Base-by-base conservation (phyloP, 2,113 vertebrate species). In the Ictidomys tridecemlineatus region DNA sequence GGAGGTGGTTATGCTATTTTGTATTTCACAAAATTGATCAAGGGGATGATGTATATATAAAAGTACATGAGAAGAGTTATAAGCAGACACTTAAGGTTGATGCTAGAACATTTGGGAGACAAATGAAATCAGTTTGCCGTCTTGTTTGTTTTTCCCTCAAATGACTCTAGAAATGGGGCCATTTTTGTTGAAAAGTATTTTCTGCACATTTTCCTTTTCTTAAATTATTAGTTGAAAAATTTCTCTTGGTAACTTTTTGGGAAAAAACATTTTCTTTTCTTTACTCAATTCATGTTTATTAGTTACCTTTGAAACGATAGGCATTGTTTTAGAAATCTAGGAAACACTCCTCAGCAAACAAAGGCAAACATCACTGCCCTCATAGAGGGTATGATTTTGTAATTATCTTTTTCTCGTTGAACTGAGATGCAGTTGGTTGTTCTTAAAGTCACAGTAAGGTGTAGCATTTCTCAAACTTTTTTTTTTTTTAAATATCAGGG, bases 101-200 rank as follows among this genome's bases (percentile, higher is more conserved):
- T 51, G 42, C 42, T 26, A 22, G 45, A n/a, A 56, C 20, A 16
- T 39, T 1, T 30, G 67, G 26, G 37, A 45, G 42, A 37, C 6
- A 37, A 11, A 1, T 2, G 28, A 51, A 8, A 6, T 37, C 7
- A 1, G 9, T 2, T 42, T 28, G 18, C 4, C 37, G 13, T 34
- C 53, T 24, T 4, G 37, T 42, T 76, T 86, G 56, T 26, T 91
- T 63, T 26, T 87, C n/a, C 39, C 18, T 48, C 2, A 1, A 67
- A 17, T 45, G 45, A 48, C 14, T 17, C 8, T 18, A 89, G 39
- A 37, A 18, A 39, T 42, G 28, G 7, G 34, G 17, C 30, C 34
- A 5, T 78, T 48, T 53, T 7, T 56, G 2, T 56, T 13, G 22
- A 63, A 74, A 73, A 67, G 12, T 87, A 37, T 48, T 16, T 34